phyloP scores from a whole-genome alignment of 2,888 invertebrate genomes.

The Eurois occulta region DNA sequence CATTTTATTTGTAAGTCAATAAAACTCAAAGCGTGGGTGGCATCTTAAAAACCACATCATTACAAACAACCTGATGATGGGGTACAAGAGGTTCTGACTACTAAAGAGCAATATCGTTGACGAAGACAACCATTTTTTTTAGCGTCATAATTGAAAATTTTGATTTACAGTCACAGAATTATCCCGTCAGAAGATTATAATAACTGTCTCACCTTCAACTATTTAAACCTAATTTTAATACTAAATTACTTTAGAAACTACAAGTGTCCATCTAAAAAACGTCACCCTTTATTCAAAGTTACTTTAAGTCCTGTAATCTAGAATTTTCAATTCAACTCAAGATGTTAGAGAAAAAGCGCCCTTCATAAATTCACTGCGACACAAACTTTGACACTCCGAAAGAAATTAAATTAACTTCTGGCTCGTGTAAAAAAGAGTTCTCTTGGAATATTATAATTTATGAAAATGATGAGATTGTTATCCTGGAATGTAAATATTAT shows the following conservation, averaged over 20 bases:
- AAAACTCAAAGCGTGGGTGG: neutral
- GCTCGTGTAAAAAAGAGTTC: constrained; percentile 43
- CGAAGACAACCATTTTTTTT: neutral
- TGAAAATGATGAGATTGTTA: constrained; percentile 34
- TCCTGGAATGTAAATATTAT: constrained; percentile 17
- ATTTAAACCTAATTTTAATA: neutral
- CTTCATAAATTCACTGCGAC: constrained; percentile 55
- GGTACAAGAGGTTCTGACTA: neutral
- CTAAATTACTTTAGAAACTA: neutral
- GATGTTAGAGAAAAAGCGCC: constrained; percentile 36
- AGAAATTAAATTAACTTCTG: constrained; percentile 54
- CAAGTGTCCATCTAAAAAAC: constrained; percentile 8
- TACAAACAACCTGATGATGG: neutral
- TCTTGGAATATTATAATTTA: constrained; percentile 44
- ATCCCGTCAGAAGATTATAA: neutral
- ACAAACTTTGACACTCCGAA: constrained; percentile 49
- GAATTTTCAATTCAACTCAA: constrained; percentile 49
- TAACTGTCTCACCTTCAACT: neutral
- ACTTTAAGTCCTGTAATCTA: constrained; percentile 33
- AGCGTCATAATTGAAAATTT: neutral
- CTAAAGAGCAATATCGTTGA: neutral
- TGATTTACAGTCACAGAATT: neutral
- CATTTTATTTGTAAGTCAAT: neutral
- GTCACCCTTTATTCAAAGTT: neutral
- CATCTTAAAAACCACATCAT: constrained; percentile 1